Evolutionary conservation across 2,888 invertebrate species (phyloP), one percentile per base, ranked within the genome.

Genomic region (Ormyrus rosae): DNA sequence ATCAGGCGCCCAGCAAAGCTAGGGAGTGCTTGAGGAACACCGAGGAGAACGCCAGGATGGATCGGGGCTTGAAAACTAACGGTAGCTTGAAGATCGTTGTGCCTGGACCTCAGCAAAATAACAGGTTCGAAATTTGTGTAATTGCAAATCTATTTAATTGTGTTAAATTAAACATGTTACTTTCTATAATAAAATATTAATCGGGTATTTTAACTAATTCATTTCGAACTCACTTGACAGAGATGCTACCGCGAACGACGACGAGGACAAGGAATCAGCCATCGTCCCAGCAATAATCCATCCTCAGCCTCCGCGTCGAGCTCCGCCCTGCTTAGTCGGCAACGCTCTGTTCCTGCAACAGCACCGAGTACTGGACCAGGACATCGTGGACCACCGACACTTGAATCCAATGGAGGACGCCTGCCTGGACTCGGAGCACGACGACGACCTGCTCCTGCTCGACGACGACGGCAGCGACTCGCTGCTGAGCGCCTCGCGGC

Each of bases 241-340:
- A 34, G 60, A 70, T n/a, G 5, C 7, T n/a, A 74, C 2, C 2
- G 2, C 60, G 5, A 73, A 53, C 71, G 79, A 81, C 6, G 79
- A 83, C 7, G 81, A 81, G 11, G 92, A 93, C 51, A 90, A 91
- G 34, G 95, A 95, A 86, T 92, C 93, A 61, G 95, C 95, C 85
- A 96, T 96, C 67, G 92, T 96, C 2, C 96, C 96, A 0, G 94
- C 93, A 0, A 95, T 95, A 89, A 92, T 96, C 77, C 93, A 96
- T 73, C 96, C 96, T 0, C 96, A 96, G 88, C 96, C 96, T 67
- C 96, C 96, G 0, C 92, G 96, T 83, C 94, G 95, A 89, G 92
- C 93, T 5, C 93, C 93, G 19, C 86, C 89, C 0, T 90, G 89
- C 64, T 86, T 90, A 13, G 83, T 89, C 78, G 85, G 87, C 86